Percentiles rank a stretch among this genome's conserved stretches.
Evolutionary conservation across 2,113 vertebrate genomes (phyloP).

Genomic region (Origma solitaria): DNA sequence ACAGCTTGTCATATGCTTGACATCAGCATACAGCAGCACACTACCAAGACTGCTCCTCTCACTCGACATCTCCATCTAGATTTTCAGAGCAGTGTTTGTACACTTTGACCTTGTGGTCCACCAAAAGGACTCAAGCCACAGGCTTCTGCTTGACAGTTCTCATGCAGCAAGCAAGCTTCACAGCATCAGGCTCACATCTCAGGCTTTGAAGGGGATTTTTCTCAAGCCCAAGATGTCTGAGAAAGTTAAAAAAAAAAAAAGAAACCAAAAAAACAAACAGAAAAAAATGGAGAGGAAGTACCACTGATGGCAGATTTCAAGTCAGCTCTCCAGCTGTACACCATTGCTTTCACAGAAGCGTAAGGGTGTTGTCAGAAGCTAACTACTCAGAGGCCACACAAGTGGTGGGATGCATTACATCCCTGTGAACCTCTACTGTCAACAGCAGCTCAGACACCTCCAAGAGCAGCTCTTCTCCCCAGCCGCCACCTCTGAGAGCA

Average conservation of each 20-base stretch:
- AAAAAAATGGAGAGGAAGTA: not conserved
- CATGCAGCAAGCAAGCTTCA: not conserved
- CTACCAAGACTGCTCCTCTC: not conserved
- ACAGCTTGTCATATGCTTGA: not conserved
- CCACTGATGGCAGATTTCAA: not conserved
- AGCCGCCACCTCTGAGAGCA: not conserved
- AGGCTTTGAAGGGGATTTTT: not conserved
- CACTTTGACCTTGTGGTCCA: no score
- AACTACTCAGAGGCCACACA: not conserved
- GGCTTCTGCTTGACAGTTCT: rapidly evolving
- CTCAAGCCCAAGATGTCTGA: not conserved
- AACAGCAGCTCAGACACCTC: not conserved
- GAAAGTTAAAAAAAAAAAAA: not conserved
- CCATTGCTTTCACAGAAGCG: not conserved
- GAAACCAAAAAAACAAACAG: not conserved
- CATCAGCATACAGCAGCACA: not conserved
- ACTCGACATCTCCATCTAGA: not conserved
- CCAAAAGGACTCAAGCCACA: not conserved
- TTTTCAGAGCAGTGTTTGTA: not conserved
- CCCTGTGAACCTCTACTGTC: not conserved
- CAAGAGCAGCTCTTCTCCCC: not conserved
- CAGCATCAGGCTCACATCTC: not conserved
- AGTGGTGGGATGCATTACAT: not conserved
- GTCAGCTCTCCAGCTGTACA: not conserved
- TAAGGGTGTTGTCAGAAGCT: not conserved